Percentiles rank a stretch among this genome's conserved stretches.
phyloP scores from a whole-genome alignment of 53 echinoderm and acorn worm genomes.

The Mesocentrotus franciscanus region DNA sequence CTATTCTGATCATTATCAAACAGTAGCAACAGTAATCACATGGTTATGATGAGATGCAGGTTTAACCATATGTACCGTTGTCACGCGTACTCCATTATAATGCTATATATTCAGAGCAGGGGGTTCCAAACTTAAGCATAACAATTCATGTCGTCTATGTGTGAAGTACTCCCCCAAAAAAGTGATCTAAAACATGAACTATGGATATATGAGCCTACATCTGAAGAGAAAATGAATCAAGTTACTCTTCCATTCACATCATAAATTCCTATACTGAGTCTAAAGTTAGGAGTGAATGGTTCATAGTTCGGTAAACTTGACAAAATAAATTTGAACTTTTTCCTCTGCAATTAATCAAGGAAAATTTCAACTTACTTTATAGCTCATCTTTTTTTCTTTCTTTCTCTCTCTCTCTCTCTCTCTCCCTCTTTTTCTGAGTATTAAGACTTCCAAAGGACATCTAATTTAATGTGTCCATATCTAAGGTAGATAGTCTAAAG shows the following conservation, averaged over 20 bases:
- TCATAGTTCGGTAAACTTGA: neutral
- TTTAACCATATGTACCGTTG: conserved; percentile 26
- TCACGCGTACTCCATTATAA: neutral
- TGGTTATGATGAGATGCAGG: neutral
- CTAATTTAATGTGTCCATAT: neutral
- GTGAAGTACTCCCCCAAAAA: neutral
- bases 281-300: neutral
- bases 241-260: neutral
- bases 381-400: too few relatives aligned
- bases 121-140: neutral
- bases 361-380: too few relatives aligned
- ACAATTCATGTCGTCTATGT: neutral
- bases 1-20: conserved; percentile 7
- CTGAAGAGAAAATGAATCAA: neutral
- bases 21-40: neutral
- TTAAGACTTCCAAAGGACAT: neutral
- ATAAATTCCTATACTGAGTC: neutral
- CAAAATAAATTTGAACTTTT: too few relatives aligned
- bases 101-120: neutral
- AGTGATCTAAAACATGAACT: neutral
- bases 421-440: neutral
- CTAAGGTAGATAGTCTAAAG: neutral
- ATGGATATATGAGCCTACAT: neutral
- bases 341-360: too few relatives aligned
- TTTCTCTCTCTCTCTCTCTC: too few relatives aligned